Evolutionary conservation across 1,140 invertebrate species (phyloP).

Genomic region (Anagrus nilaparvatae): DNA sequence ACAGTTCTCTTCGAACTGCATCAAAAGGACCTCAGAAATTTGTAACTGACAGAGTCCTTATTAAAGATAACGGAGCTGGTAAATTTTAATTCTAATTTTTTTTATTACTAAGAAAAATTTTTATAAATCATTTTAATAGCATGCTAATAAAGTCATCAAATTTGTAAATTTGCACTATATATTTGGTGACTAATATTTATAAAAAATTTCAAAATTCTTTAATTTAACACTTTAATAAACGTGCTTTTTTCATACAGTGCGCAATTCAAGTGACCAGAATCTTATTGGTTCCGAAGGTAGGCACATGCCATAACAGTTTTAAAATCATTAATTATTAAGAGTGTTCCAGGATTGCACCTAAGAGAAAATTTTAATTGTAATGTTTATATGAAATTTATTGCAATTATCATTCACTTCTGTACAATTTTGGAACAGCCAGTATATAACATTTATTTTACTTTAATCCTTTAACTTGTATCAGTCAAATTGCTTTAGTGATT

Average conservation of each 20-base stretch:
- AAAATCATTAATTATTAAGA: conserved; percentile 3
- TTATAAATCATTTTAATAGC: too few relatives aligned
- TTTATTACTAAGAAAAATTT: not conserved
- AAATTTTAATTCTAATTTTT: conserved; percentile 30
- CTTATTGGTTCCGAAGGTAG: conserved; percentile 41
- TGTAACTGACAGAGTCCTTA: conserved; percentile 64
- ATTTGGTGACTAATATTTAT: too few relatives aligned
- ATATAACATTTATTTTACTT: too few relatives aligned
- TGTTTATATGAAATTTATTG: not conserved
- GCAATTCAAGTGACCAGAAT: conserved; percentile 33
- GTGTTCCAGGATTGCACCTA: not conserved
- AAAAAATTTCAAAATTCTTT: not conserved
- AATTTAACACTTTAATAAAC: conserved; percentile 13
- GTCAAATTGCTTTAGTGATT: too few relatives aligned
- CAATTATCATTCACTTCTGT: not conserved
- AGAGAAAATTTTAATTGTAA: too few relatives aligned
- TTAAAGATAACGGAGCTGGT: conserved; percentile 59
- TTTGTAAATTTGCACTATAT: not conserved
- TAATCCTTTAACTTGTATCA: too few relatives aligned
- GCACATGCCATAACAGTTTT: conserved; percentile 29
- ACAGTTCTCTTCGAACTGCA: conserved; percentile 80
- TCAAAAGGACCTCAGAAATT: conserved; percentile 68
- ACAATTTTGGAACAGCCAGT: not conserved
- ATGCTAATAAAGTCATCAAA: too few relatives aligned
- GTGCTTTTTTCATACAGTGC: conserved; percentile 33